Evolutionary conservation across 1,140 invertebrate species (phyloP).

Genomic region (Sinonovacula constricta): DNA sequence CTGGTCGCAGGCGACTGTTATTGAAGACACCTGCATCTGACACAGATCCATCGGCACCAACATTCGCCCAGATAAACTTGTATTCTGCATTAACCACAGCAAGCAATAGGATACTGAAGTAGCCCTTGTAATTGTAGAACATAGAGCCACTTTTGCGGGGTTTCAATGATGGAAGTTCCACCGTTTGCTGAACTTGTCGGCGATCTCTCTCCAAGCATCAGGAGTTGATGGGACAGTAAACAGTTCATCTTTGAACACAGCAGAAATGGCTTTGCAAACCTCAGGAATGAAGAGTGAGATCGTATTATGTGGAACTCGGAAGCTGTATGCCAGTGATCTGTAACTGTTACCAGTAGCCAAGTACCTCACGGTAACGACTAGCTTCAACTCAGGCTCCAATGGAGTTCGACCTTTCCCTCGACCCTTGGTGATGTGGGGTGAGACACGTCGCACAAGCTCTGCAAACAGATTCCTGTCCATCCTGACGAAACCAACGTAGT

Average conservation of each 20-base stretch:
- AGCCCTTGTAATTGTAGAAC: constrained; percentile 74
- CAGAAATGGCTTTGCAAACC: background rate
- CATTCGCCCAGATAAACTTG: constrained; percentile 49
- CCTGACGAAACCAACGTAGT: background rate
- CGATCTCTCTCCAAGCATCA: background rate
- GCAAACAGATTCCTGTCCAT: background rate
- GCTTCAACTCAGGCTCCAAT: constrained; percentile 32
- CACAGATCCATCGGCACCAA: constrained; percentile 31
- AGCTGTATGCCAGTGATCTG: background rate
- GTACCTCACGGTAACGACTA: constrained; percentile 3
- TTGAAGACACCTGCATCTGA: constrained; percentile 30
- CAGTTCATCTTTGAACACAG: background rate
- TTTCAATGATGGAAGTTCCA: constrained; percentile 48
- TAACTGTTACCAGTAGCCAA: background rate
- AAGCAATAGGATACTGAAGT: constrained; percentile 69
- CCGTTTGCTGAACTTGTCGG: background rate
- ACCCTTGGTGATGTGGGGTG: background rate
- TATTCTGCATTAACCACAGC: constrained; percentile 74
- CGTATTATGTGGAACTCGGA: background rate
- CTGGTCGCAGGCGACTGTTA: constrained; percentile 30
- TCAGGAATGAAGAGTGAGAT: background rate
- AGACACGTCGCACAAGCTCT: background rate
- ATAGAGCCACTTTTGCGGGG: constrained; percentile 64
- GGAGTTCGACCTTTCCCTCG: background rate
- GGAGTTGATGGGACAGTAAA: background rate